A percentile compares a stretch with the other conserved stretches of the same genome.
phyloP scores from a whole-genome alignment of 2,797 vertebrate species.

The Acrocephalus scirpaceus region DNA sequence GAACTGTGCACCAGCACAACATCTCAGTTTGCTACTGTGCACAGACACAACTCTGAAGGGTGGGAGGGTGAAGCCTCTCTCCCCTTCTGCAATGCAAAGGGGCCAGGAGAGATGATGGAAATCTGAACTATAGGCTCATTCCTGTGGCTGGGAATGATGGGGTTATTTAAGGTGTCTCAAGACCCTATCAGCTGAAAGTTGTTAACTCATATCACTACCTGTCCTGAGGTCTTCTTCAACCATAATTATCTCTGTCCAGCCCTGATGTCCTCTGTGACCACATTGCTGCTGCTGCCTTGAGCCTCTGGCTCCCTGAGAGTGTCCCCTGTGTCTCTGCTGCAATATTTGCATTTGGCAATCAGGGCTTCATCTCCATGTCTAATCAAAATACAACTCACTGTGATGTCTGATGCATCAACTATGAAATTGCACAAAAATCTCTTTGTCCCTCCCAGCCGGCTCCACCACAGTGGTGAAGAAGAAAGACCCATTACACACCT shows the following conservation, averaged over 20 bases:
- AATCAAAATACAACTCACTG: background rate
- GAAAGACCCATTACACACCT: background rate
- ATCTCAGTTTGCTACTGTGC: background rate
- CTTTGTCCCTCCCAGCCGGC: background rate
- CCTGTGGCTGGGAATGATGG: rapidly evolving
- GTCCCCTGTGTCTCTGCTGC: background rate
- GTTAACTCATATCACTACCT: background rate
- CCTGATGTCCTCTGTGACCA: background rate
- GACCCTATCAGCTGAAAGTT: background rate
- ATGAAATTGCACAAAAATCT: background rate
- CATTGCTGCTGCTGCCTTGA: background rate
- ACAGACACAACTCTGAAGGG: background rate
- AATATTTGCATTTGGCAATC: background rate
- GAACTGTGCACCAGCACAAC: background rate
- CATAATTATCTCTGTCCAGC: background rate
- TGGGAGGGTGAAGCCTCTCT: background rate
- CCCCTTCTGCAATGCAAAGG: background rate
- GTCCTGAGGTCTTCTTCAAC: background rate
- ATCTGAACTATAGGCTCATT: background rate
- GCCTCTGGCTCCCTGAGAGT: background rate
- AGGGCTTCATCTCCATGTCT: background rate
- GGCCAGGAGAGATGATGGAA: background rate
- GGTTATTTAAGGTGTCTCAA: background rate
- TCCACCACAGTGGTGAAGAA: background rate
- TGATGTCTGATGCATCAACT: background rate